These are phyloP conservation scores for Mus spicilegus DNA, from an alignment of 2,113 vertebrate genomes.

Conservation along the genomic window DNA sequence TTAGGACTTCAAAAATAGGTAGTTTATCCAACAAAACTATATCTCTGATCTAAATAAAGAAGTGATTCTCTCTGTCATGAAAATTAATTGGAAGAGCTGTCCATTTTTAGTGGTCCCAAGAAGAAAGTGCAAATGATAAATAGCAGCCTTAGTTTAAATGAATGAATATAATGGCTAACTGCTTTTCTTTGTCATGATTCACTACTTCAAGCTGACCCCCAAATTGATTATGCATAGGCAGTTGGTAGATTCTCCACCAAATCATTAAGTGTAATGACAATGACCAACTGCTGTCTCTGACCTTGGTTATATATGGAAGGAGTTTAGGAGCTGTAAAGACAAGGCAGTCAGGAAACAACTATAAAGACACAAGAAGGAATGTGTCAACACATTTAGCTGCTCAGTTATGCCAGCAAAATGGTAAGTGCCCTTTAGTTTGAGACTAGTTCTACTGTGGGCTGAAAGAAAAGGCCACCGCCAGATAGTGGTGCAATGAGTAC, in stretches of 20 bases:
- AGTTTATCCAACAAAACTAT: background rate
- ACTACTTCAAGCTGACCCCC: constrained; percentile 12
- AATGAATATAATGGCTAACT: constrained; percentile 32
- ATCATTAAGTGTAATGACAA: constrained; percentile 26
- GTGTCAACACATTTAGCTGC: constrained; percentile 20
- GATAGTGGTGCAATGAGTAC: background rate
- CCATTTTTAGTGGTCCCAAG: constrained; percentile 17
- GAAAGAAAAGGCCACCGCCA: constrained; percentile 42
- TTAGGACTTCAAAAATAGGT: background rate
- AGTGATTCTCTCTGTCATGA: background rate
- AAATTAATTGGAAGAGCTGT: background rate
- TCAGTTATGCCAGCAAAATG: constrained; percentile 24
- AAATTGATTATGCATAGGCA: background rate
- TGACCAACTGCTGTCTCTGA: background rate
- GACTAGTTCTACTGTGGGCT: constrained; percentile 49
- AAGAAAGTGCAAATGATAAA: constrained; percentile 41
- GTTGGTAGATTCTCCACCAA: background rate
- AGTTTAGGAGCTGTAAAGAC: constrained; percentile 40
- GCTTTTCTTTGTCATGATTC: constrained; percentile 35
- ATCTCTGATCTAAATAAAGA: constrained; percentile 28
- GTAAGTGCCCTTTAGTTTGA: constrained; percentile 49
- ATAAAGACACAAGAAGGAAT: background rate
- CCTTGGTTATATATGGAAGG: background rate
- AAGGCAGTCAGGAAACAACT: background rate
- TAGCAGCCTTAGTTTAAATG: constrained; percentile 1